phyloP scores from a whole-genome alignment of 2,113 vertebrate species.

The Prionailurus bengalensis region DNA sequence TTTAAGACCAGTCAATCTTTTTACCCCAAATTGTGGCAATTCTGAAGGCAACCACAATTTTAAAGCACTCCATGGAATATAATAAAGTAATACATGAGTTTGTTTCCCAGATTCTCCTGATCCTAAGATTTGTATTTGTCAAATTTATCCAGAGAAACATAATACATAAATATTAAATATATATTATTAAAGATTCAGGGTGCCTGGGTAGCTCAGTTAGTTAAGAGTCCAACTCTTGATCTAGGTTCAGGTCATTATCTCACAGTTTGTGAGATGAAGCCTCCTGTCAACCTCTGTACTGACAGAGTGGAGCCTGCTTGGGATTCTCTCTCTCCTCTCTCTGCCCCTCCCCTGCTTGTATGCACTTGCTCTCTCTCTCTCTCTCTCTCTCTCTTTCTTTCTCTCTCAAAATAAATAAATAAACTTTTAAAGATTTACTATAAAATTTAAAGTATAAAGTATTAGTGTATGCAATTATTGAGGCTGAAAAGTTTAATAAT shows the following conservation, averaged over 20 bases:
- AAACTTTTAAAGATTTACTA: background rate
- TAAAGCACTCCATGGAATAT: background rate
- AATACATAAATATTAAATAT: background rate
- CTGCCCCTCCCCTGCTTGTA: too few relatives aligned
- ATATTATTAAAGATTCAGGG: background rate
- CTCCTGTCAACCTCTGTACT: too few relatives aligned
- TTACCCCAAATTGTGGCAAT: background rate
- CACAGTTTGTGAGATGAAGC: too few relatives aligned
- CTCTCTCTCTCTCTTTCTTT: too few relatives aligned
- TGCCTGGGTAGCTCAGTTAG: too few relatives aligned
- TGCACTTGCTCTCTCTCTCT: too few relatives aligned
- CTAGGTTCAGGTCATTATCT: too few relatives aligned
- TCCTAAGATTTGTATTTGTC: background rate
- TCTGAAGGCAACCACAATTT: background rate
- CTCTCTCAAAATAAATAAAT: too few relatives aligned
- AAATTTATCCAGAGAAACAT: background rate
- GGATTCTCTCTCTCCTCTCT: too few relatives aligned
- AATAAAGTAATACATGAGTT: accelerated
- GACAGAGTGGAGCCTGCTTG: too few relatives aligned
- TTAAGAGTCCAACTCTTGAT: too few relatives aligned
- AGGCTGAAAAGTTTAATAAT: background rate
- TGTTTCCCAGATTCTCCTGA: background rate
- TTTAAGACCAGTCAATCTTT: background rate
- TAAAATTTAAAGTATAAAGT: background rate
- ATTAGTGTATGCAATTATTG: background rate